Conservation (phyloP, 2,113 vertebrate genomes). For the Nothoprocta perdicaria region DNA sequence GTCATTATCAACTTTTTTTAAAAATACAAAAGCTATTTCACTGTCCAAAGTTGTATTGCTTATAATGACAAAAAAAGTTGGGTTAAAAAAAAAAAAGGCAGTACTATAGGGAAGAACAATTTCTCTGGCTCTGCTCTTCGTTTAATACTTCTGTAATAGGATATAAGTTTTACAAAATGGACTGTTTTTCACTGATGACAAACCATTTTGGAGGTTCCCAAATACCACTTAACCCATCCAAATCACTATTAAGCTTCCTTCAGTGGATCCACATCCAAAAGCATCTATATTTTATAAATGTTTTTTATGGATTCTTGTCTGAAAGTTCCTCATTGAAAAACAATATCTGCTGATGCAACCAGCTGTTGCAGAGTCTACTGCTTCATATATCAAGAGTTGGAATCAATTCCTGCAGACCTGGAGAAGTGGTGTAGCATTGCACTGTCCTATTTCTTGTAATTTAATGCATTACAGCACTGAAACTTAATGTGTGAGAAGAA, state of each 20-base stretch:
- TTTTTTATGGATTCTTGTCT: neutral
- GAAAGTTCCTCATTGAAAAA: neutral
- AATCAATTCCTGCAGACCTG: neutral
- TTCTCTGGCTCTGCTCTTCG: neutral
- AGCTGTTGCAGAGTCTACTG: neutral
- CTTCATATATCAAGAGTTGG: neutral
- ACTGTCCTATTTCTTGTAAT: neutral
- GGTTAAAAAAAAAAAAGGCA: neutral
- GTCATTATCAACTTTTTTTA: neutral
- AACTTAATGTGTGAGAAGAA: neutral
- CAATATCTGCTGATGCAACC: neutral
- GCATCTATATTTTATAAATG: neutral
- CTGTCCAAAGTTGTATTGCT: neutral
- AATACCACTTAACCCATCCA: neutral
- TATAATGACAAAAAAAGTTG: neutral
- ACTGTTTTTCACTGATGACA: slow-evolving; percentile 2
- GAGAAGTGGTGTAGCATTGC: neutral
- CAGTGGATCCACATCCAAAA: neutral
- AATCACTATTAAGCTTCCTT: neutral
- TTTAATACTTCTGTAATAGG: slow-evolving; percentile 31
- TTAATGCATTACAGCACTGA: neutral
- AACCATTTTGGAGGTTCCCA: slow-evolving; percentile 20
- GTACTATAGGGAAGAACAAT: neutral
- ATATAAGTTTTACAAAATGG: slow-evolving; percentile 2
- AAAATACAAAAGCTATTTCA: neutral